Conservation (phyloP, 2,888 invertebrate species). For the Microctonus brassicae region DNA sequence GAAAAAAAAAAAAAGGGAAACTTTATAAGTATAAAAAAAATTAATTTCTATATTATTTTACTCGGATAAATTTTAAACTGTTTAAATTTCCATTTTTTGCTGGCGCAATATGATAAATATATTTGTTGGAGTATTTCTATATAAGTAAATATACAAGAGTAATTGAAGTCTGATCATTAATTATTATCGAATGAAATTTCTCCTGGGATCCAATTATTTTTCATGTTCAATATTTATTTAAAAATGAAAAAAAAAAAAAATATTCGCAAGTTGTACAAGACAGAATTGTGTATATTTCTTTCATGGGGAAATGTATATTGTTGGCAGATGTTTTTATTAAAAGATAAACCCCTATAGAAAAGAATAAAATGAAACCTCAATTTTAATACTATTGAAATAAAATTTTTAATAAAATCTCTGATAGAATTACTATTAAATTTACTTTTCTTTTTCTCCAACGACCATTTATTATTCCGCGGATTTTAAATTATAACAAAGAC, state of each 20-base stretch:
- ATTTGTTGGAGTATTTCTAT: slow-evolving; percentile 39
- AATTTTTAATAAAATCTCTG: too few relatives aligned
- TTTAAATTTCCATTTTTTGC: neutral
- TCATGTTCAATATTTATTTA: neutral
- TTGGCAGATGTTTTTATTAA: too few relatives aligned
- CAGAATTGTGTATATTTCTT: neutral
- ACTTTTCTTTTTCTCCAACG: too few relatives aligned
- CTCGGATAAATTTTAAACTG: slow-evolving; percentile 1
- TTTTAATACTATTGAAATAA: too few relatives aligned
- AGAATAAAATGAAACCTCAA: too few relatives aligned
- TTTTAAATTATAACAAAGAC: too few relatives aligned
- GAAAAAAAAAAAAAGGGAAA: too few relatives aligned
- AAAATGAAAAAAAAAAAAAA: too few relatives aligned
- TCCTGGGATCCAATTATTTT: slow-evolving; percentile 4
- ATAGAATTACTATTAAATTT: too few relatives aligned
- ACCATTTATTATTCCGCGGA: too few relatives aligned
- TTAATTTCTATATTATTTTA: neutral
- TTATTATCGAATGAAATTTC: neutral
- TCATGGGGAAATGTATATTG: too few relatives aligned
- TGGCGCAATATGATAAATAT: slow-evolving; percentile 28
- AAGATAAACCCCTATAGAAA: too few relatives aligned
- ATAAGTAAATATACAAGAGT: neutral
- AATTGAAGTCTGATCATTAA: neutral
- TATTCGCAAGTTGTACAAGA: neutral
- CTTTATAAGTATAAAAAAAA: slow-evolving; percentile 30